Percentiles rank a stretch among this genome's conserved stretches.
Conservation (phyloP, 2,888 invertebrate genomes). For the Eupithecia exiguata region DNA sequence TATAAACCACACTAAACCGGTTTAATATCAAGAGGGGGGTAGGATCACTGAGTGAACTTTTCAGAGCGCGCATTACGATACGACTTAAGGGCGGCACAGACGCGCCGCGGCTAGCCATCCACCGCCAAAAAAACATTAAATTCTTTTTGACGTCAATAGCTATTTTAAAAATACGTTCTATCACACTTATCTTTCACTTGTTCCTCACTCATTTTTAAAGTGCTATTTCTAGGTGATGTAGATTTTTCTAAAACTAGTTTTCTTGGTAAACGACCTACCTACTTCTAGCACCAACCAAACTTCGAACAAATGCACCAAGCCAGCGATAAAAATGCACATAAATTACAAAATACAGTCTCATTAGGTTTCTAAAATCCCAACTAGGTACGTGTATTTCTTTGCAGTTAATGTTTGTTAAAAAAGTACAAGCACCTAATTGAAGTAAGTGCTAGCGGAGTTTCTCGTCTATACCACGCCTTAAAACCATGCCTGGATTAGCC, state of each 20-base stretch:
- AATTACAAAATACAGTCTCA: not conserved
- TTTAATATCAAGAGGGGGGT: slow-evolving; percentile 75
- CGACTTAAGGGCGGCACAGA: slow-evolving; percentile 52
- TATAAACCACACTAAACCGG: slow-evolving; percentile 76
- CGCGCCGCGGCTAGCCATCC: not conserved
- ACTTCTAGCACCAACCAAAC: not conserved
- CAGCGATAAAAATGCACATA: not conserved
- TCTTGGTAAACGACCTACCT: not conserved
- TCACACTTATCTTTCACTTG: not conserved
- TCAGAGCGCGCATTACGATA: slow-evolving; percentile 72
- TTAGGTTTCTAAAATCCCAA: not conserved
- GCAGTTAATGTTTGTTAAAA: not conserved
- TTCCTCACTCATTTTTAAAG: no score
- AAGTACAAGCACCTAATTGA: not conserved
- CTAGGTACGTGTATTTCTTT: not conserved
- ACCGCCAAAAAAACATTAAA: not conserved
- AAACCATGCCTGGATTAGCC: slow-evolving; percentile 23
- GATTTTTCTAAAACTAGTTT: not conserved
- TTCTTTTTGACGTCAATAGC: not conserved
- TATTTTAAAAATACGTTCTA: not conserved
- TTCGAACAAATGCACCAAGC: not conserved
- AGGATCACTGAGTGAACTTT: slow-evolving; percentile 65
- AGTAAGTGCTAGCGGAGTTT: not conserved
- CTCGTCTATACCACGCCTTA: not conserved
- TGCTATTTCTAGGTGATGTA: not conserved